Conservation (phyloP, 2,888 invertebrate species). For the Drosophila quinaria region DNA sequence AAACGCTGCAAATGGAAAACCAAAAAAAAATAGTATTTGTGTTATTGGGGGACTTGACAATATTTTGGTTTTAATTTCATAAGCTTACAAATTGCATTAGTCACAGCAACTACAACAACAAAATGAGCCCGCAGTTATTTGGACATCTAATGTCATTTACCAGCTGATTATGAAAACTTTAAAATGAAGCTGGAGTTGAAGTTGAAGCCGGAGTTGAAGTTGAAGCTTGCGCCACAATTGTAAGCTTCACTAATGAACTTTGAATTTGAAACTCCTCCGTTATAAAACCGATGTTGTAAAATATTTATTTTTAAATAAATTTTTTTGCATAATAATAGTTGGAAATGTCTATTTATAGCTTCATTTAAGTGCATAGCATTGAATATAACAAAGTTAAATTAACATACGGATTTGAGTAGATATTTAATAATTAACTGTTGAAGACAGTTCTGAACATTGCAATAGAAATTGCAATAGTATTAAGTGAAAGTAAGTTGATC, state of each 20-base stretch:
- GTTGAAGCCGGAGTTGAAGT: slow-evolving; percentile 14
- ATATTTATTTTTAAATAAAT: slow-evolving; percentile 3
- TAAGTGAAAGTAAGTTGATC: slow-evolving; percentile 39
- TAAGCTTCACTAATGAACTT: slow-evolving; percentile 66
- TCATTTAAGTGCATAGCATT: neutral
- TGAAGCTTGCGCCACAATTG: slow-evolving; percentile 57
- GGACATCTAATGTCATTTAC: slow-evolving; percentile 50
- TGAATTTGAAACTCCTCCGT: slow-evolving; percentile 25
- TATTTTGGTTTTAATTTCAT: slow-evolving; percentile 35
- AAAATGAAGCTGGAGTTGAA: slow-evolving; percentile 15
- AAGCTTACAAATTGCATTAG: slow-evolving; percentile 53
- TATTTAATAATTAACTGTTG: neutral
- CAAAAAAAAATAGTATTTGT: slow-evolving; percentile 9
- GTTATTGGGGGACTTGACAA: neutral
- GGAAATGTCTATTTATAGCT: neutral
- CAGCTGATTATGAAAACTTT: slow-evolving; percentile 59
- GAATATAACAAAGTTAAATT: neutral
- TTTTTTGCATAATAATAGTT: slow-evolving; percentile 1
- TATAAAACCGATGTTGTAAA: slow-evolving; percentile 13
- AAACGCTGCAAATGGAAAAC: slow-evolving; percentile 28
- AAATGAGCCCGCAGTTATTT: slow-evolving; percentile 40
- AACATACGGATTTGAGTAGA: neutral
- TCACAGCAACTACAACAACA: slow-evolving; percentile 43
- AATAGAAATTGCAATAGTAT: slow-evolving; percentile 11
- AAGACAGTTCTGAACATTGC: slow-evolving; percentile 19